phyloP scores from a whole-genome alignment of 1,140 invertebrate genomes.

The Papilio polytes region DNA sequence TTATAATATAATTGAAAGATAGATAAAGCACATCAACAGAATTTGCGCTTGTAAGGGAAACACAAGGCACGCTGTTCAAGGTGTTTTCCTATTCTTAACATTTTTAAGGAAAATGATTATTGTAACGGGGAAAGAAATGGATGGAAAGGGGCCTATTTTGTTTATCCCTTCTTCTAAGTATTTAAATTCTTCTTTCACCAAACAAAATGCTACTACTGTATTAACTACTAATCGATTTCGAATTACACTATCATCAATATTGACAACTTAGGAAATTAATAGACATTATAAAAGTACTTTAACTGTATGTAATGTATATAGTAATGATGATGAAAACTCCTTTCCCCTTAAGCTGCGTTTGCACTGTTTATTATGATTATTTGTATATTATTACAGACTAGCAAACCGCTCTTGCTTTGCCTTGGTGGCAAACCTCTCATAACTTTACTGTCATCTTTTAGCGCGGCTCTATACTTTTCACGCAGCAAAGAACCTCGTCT shows the following conservation, averaged over 20 bases:
- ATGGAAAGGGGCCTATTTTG: no score
- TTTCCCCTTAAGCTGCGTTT: background rate
- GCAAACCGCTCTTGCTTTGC: no score
- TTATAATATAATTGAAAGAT: no score
- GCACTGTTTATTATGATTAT: background rate
- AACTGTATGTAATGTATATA: background rate
- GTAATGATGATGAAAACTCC: constrained; percentile 6
- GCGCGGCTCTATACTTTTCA: no score
- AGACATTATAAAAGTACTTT: background rate
- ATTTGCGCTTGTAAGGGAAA: no score
- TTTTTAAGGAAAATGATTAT: background rate
- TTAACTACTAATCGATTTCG: background rate
- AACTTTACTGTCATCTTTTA: no score
- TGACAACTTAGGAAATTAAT: background rate
- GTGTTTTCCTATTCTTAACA: background rate
- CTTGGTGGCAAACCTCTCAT: no score
- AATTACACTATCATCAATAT: background rate
- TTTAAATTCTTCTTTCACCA: background rate
- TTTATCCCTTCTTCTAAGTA: no score
- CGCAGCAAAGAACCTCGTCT: no score
- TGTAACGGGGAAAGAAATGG: background rate
- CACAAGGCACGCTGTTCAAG: no score
- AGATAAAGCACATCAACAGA: no score
- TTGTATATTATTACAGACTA: background rate
- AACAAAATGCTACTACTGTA: background rate